phyloP scores from a whole-genome alignment of 2,888 invertebrate species.

The Vanessa cardui region DNA sequence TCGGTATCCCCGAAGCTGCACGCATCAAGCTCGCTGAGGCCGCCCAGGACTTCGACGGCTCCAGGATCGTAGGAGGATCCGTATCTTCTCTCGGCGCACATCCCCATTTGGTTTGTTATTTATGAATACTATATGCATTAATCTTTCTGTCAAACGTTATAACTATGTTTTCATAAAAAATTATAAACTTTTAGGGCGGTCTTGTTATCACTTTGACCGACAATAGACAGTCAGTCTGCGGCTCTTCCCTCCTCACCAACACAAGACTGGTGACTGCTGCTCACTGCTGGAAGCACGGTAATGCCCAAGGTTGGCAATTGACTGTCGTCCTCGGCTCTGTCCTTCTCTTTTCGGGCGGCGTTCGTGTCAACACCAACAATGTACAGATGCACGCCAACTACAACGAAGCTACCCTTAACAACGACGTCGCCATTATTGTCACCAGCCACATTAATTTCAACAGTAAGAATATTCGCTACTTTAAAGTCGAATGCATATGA shows the following conservation, averaged over 20 bases:
- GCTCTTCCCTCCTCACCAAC: slow-evolving; percentile 55
- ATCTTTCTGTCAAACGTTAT: too few species aligned
- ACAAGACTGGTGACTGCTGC: slow-evolving; percentile 53
- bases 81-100: slow-evolving; percentile 41
- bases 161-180: too few species aligned
- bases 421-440: slow-evolving; percentile 53
- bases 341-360: slow-evolving; percentile 50
- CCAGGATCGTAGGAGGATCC: slow-evolving; percentile 52
- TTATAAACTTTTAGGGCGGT: slow-evolving; percentile 47
- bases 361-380: slow-evolving; percentile 45
- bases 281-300: slow-evolving; percentile 55
- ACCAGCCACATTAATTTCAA: slow-evolving; percentile 33
- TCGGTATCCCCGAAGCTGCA: slow-evolving; percentile 51
- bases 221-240: slow-evolving; percentile 53
- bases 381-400: slow-evolving; percentile 49
- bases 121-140: not conserved
- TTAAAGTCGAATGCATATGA: too few species aligned
- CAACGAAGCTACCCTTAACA: slow-evolving; percentile 35
- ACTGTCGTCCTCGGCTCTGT: slow-evolving; percentile 54
- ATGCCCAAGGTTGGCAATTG: slow-evolving; percentile 51
- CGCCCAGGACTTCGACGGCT: slow-evolving; percentile 45
- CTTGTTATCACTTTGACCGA: slow-evolving; percentile 49
- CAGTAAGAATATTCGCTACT: slow-evolving; percentile 23
- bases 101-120: slow-evolving; percentile 45
- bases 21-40: slow-evolving; percentile 47